These are phyloP conservation scores for Idaea straminata DNA, from an alignment of 2,888 invertebrate genomes.

Conservation along the genomic window DNA sequence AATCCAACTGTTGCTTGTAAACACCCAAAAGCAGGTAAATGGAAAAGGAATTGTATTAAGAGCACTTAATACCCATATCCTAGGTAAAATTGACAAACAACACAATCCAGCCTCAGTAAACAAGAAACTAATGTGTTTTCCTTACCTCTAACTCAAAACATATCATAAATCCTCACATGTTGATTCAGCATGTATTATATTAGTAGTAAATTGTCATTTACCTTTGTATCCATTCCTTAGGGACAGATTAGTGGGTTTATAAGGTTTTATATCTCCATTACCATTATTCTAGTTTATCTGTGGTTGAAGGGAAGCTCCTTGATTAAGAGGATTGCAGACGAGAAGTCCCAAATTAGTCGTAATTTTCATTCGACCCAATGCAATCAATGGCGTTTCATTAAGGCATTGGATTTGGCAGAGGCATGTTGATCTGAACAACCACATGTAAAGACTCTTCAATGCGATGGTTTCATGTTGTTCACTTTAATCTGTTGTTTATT, in stretches of 20 bases:
- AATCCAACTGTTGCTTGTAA: too few species aligned
- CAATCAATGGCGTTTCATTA: background rate
- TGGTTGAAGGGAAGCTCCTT: slow-evolving; percentile 27
- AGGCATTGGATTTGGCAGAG: background rate
- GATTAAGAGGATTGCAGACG: slow-evolving; percentile 29
- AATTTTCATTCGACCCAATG: background rate
- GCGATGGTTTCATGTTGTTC: too few species aligned
- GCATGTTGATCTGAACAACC: background rate
- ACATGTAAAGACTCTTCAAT: background rate
- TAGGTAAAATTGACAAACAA: background rate
- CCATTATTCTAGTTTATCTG: slow-evolving; percentile 33
- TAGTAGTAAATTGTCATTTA: slow-evolving; percentile 26
- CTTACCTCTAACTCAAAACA: background rate
- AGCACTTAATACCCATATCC: background rate
- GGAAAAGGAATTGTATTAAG: too few species aligned
- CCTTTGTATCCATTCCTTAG: slow-evolving; percentile 17
- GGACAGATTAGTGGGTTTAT: slow-evolving; percentile 34
- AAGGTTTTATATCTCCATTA: slow-evolving; percentile 37
- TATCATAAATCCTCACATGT: slow-evolving; percentile 20
- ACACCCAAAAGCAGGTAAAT: too few species aligned
- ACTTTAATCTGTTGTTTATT: too few species aligned
- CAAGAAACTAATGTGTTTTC: background rate
- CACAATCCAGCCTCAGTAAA: background rate
- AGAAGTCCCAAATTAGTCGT: slow-evolving; percentile 26
- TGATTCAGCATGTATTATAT: slow-evolving; percentile 26